Conservation (phyloP, 2,888 invertebrate genomes). For the Aphodius sticticus region DNA sequence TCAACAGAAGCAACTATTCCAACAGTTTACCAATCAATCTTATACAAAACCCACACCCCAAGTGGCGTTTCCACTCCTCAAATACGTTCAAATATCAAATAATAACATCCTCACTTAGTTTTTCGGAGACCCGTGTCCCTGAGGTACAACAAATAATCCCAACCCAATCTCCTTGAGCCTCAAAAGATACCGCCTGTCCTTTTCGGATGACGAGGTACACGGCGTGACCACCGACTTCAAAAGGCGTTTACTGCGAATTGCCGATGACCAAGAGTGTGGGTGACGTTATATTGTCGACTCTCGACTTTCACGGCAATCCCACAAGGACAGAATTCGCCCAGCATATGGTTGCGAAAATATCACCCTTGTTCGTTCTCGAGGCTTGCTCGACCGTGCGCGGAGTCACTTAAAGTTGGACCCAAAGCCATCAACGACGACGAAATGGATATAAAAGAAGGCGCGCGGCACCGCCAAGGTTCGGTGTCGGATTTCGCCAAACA, state of each 20-base stretch:
- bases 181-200: not conserved
- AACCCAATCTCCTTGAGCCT: not conserved
- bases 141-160: slow-evolving; percentile 32
- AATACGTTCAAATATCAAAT: slow-evolving; percentile 29
- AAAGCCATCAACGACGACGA: not conserved
- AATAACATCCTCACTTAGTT: slow-evolving; percentile 32
- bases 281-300: slow-evolving; percentile 23
- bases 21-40: too few species aligned
- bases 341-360: slow-evolving; percentile 34
- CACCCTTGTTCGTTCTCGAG: not conserved
- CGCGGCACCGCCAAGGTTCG: slow-evolving; percentile 8
- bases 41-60: too few species aligned
- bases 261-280: slow-evolving; percentile 27
- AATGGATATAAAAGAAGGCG: slow-evolving; percentile 16
- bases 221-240: slow-evolving; percentile 35
- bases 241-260: slow-evolving; percentile 30
- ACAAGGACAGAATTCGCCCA: slow-evolving; percentile 34
- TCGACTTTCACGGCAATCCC: slow-evolving; percentile 35
- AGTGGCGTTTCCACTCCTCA: not conserved
- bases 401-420: not conserved
- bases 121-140: slow-evolving; percentile 34
- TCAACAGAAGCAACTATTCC: too few species aligned
- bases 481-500: slow-evolving; percentile 26
- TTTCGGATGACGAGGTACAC: not conserved
- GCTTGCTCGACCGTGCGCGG: not conserved